Percentiles rank a stretch among this genome's conserved stretches.
phyloP scores from a whole-genome alignment of 2,113 vertebrate genomes.

The Entelurus aequoreus region DNA sequence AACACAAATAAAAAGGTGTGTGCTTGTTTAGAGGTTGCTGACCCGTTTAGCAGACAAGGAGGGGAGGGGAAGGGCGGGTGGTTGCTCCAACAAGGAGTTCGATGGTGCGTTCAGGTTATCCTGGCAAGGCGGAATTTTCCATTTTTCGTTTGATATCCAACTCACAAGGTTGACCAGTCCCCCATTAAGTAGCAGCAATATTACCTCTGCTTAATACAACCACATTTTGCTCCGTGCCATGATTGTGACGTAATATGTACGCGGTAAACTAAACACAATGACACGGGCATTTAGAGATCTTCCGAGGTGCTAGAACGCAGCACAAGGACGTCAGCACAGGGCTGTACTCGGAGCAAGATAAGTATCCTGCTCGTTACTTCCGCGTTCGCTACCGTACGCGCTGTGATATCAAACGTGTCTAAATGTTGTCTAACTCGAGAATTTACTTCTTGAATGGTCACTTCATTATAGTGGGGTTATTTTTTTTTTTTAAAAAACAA shows the following conservation, averaged over 20 bases:
- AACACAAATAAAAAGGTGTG: conserved; percentile 32
- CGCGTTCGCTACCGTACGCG: conserved; percentile 24
- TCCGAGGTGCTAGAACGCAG: not conserved
- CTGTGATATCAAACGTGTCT: not conserved
- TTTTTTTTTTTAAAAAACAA: no score
- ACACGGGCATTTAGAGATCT: not conserved
- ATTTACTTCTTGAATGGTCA: no score
- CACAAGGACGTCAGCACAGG: conserved; percentile 20
- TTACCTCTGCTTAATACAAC: not conserved
- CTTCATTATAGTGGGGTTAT: no score
- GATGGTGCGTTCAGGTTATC: not conserved
- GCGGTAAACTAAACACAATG: not conserved
- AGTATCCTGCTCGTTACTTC: conserved; percentile 20
- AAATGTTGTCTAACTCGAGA: no score
- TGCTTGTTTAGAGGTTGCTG: conserved; percentile 31
- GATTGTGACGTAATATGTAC: not conserved
- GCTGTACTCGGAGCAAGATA: conserved; percentile 17
- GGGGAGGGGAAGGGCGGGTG: conserved; percentile 20
- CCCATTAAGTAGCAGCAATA: no score
- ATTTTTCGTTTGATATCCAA: no score
- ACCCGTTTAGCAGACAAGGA: conserved; percentile 8
- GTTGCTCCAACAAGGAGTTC: conserved; percentile 46
- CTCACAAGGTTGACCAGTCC: no score
- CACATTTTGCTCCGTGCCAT: not conserved
- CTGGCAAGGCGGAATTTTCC: not conserved